Evolutionary conservation across 1,140 invertebrate genomes (phyloP).

Genomic region (Pararge aegeria): DNA sequence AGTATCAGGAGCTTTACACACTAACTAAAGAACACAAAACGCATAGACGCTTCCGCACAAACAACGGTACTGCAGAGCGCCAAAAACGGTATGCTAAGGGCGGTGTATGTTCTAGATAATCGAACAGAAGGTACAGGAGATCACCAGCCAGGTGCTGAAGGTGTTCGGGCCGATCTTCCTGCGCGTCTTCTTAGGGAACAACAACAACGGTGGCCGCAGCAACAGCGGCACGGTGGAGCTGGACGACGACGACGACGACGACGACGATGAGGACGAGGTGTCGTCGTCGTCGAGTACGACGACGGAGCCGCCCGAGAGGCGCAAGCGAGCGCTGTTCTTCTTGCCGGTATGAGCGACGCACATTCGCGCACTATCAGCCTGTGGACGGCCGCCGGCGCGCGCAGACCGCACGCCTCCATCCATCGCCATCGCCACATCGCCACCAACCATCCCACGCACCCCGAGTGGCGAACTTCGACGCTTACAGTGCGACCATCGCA

Average conservation of each 20-base stretch:
- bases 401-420: conserved; percentile 71
- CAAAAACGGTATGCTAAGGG: conserved; percentile 40
- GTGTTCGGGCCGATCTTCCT: conserved; percentile 84
- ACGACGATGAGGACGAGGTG: conserved; percentile 50
- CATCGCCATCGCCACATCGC: conserved; percentile 75
- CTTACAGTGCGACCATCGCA: neutral
- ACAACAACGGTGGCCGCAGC: conserved; percentile 57
- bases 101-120: conserved; percentile 84
- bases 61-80: neutral
- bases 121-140: conserved; percentile 87
- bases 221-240: conserved; percentile 57
- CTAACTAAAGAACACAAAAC: too few species aligned
- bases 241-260: conserved; percentile 67
- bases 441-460: conserved; percentile 75
- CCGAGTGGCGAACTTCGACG: conserved; percentile 52
- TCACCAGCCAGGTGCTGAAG: conserved; percentile 84
- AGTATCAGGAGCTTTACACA: too few species aligned
- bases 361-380: conserved; percentile 68
- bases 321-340: conserved; percentile 56
- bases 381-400: conserved; percentile 66
- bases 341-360: conserved; percentile 73
- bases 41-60: neutral
- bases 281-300: conserved; percentile 26
- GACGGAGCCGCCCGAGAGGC: conserved; percentile 64
- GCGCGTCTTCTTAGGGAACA: conserved; percentile 77